Conservation (phyloP, 2,888 invertebrate genomes). For the Plusia festucae region DNA sequence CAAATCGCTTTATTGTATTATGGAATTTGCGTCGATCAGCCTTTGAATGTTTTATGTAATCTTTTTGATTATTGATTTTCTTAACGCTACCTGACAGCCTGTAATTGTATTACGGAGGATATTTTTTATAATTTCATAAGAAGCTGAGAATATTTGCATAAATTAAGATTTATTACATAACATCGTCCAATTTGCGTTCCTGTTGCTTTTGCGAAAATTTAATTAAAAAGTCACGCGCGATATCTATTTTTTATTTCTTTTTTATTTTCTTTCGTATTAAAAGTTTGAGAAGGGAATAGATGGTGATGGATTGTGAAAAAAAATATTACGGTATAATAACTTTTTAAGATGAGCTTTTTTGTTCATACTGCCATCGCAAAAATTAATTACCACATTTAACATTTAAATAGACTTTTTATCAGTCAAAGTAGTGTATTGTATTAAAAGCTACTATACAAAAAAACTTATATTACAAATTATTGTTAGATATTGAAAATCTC, state of each 20-base stretch:
- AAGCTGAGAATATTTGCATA: too few species aligned
- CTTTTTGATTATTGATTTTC: constrained; percentile 45
- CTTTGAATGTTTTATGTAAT: constrained; percentile 45
- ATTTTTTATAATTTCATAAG: constrained; percentile 24
- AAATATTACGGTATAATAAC: background rate
- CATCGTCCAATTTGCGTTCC: constrained; percentile 7
- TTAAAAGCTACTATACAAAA: too few species aligned
- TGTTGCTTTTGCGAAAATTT: constrained; percentile 9
- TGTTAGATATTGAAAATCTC: too few species aligned
- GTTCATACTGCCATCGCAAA: too few species aligned
- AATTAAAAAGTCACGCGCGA: constrained; percentile 12
- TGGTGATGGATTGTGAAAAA: background rate
- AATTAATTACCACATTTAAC: too few species aligned
- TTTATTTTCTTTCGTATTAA: background rate
- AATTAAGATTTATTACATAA: constrained; percentile 12
- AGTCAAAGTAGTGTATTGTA: too few species aligned
- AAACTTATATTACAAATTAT: too few species aligned
- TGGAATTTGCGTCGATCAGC: constrained; percentile 54
- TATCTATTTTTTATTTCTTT: constrained; percentile 6
- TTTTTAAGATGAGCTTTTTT: background rate
- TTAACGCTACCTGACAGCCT: constrained; percentile 17
- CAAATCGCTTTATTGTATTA: constrained; percentile 67
- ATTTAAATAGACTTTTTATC: too few species aligned
- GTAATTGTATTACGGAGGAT: constrained; percentile 27
- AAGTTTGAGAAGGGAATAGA: constrained; percentile 2